Conservation (phyloP, 2,888 invertebrate genomes). For the Pristionchus maxplancki region DNA sequence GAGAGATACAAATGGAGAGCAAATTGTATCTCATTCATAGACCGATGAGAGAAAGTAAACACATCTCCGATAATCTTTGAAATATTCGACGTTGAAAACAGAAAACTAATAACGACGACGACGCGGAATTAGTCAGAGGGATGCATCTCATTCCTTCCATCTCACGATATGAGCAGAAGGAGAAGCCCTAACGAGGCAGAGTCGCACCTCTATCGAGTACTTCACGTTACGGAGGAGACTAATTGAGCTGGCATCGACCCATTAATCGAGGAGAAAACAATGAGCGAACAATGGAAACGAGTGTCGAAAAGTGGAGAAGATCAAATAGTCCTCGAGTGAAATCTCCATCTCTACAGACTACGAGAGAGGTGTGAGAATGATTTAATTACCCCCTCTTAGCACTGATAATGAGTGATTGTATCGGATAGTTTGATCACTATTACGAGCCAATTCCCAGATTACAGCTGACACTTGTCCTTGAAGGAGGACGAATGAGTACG, state of each 20-base stretch:
- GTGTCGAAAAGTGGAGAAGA: neutral
- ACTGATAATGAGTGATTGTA: constrained; percentile 35
- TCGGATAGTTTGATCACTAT: constrained; percentile 34
- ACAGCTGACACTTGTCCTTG: too few relatives aligned
- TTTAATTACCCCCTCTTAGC: constrained; percentile 29
- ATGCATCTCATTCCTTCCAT: neutral
- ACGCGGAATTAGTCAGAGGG: neutral
- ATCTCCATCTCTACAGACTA: constrained; percentile 11
- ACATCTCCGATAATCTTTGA: neutral
- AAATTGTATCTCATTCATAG: neutral
- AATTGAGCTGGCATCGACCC: neutral
- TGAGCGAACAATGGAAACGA: neutral
- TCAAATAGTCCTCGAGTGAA: neutral
- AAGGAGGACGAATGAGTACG: too few relatives aligned
- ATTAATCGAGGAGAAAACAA: neutral
- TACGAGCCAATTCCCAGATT: neutral
- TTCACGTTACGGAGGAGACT: neutral
- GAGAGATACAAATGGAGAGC: neutral
- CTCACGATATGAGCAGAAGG: neutral
- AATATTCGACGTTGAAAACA: neutral
- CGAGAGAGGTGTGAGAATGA: constrained; percentile 13
- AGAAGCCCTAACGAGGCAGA: constrained; percentile 15
- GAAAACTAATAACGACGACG: neutral
- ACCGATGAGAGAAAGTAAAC: neutral
- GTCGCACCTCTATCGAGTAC: neutral